Percentiles rank a stretch among this genome's conserved stretches.
phyloP scores from a whole-genome alignment of 2,797 vertebrate species.

The Anguilla megastoma region DNA sequence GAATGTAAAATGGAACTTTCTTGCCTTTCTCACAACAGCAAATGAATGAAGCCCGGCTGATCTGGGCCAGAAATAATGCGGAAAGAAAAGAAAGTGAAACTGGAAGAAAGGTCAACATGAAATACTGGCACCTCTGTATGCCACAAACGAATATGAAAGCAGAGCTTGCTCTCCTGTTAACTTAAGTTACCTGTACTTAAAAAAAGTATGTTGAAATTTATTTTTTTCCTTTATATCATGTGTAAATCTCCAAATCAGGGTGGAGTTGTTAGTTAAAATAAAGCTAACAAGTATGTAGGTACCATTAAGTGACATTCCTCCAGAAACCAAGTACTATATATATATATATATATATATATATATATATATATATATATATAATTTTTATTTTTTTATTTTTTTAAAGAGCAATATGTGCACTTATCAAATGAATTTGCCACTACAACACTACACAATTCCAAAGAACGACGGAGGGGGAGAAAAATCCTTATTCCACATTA shows the following conservation, averaged over 20 bases:
- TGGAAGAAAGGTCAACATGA: not conserved
- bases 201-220: too few species aligned
- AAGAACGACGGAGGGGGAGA: not conserved
- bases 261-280: too few species aligned
- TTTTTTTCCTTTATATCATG: too few species aligned
- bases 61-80: not conserved
- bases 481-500: conserved; percentile 4
- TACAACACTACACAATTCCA: not conserved
- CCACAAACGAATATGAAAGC: not conserved
- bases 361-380: not conserved
- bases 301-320: not conserved
- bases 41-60: not conserved
- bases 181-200: not conserved
- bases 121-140: not conserved
- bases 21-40: not conserved
- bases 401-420: not conserved
- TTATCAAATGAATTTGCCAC: not conserved
- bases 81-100: not conserved
- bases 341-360: not conserved
- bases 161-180: not conserved
- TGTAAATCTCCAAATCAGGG: too few species aligned
- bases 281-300: not conserved
- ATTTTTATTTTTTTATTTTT: not conserved
- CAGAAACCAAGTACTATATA: not conserved
- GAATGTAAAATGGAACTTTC: not conserved